These are phyloP conservation scores for Coccyzus lansbergi DNA, from an alignment of 2,797 vertebrate genomes.

Conservation along the genomic window DNA sequence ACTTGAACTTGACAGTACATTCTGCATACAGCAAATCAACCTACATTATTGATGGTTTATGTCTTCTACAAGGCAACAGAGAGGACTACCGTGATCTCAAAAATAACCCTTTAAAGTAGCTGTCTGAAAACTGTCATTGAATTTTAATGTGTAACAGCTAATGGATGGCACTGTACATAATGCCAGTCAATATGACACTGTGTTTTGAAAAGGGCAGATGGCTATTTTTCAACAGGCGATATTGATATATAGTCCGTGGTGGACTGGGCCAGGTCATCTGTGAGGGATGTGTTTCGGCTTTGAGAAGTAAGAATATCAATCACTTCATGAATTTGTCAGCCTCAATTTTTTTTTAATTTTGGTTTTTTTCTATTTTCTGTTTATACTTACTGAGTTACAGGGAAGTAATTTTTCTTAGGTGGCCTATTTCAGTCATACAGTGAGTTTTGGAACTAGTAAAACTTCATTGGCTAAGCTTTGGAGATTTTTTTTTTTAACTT, in stretches of 20 bases:
- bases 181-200: background rate
- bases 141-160: background rate
- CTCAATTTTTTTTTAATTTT: background rate
- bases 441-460: background rate
- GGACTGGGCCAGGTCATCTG: background rate
- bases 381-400: background rate
- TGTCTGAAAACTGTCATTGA: background rate
- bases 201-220: background rate
- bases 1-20: background rate
- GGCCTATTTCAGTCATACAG: background rate
- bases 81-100: background rate
- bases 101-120: background rate
- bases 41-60: background rate
- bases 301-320: background rate
- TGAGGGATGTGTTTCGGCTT: background rate
- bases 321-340: background rate
- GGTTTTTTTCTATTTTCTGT: background rate
- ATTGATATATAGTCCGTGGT: background rate
- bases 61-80: background rate
- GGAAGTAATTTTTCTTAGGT: background rate
- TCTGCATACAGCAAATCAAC: background rate
- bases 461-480: background rate
- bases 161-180: background rate
- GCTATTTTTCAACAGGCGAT: background rate
- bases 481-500: background rate